A percentile compares a stretch with the other conserved stretches of the same genome.
Conservation (phyloP, 2,888 invertebrate genomes). For the Caenorhabditis panamensis region DNA sequence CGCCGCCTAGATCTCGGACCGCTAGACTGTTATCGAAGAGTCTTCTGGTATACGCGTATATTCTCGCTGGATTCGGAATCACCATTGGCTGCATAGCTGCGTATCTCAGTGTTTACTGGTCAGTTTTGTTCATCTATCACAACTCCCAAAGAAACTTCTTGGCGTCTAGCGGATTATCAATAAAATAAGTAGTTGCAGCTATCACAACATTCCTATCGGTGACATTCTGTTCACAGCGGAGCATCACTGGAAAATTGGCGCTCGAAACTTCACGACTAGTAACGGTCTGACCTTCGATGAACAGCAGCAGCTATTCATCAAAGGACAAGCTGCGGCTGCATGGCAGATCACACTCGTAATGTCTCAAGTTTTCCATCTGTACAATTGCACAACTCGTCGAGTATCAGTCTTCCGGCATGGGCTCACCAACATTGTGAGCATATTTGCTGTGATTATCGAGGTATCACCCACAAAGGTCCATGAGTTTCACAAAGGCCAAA, state of each 20-base stretch:
- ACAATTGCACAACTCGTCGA: conserved; percentile 80
- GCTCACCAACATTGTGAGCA: conserved; percentile 77
- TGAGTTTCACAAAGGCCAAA: background rate
- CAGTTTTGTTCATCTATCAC: background rate
- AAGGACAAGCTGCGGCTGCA: conserved; percentile 80
- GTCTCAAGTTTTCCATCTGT: conserved; percentile 80
- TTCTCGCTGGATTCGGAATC: conserved; percentile 78
- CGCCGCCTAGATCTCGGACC: conserved; percentile 72
- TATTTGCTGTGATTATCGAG: conserved; percentile 80
- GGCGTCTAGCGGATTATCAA: no score
- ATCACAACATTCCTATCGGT: conserved; percentile 74
- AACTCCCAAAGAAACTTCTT: no score
- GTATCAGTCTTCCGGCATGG: conserved; percentile 81
- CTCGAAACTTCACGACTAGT: conserved; percentile 66
- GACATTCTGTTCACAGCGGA: conserved; percentile 80
- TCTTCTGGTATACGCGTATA: conserved; percentile 77
- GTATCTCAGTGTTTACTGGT: conserved; percentile 80
- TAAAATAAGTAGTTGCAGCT: conserved; percentile 56
- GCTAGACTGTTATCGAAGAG: conserved; percentile 69
- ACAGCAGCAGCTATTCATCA: conserved; percentile 75
- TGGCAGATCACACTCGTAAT: conserved; percentile 81
- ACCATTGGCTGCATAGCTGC: conserved; percentile 78
- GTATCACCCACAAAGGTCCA: no score
- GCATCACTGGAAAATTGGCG: conserved; percentile 76
- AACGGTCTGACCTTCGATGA: conserved; percentile 68